These are phyloP conservation scores for Aromia moschata DNA, from an alignment of 2,888 invertebrate genomes.

Conservation along the genomic window DNA sequence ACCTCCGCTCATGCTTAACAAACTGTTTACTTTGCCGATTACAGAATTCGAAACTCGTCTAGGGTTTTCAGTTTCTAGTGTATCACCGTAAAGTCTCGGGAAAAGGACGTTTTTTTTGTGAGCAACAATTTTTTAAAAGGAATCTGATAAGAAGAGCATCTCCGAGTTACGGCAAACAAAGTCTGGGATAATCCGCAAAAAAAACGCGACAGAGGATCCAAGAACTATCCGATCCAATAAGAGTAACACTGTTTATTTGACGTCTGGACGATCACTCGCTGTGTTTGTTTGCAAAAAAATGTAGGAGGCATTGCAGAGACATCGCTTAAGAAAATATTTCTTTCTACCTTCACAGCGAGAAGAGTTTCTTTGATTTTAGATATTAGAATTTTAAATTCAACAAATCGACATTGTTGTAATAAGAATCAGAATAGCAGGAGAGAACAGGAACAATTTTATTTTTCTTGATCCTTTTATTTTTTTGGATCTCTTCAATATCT, in stretches of 20 bases:
- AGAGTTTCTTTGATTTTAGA: no score
- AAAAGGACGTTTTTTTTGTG: neutral
- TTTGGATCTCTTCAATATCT: no score
- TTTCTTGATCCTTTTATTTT: no score
- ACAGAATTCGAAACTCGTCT: conserved; percentile 1
- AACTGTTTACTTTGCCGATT: conserved; percentile 8
- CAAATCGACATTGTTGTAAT: no score
- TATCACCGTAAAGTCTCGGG: neutral
- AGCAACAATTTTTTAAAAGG: neutral
- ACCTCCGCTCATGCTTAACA: conserved; percentile 3
- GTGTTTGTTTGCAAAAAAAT: no score
- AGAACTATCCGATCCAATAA: neutral
- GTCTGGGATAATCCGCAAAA: neutral
- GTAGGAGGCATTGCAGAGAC: no score
- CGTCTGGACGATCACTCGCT: neutral
- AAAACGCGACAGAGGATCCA: neutral
- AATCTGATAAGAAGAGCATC: conserved; percentile 1
- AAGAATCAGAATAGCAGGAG: no score
- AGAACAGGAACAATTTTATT: no score
- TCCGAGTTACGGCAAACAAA: neutral
- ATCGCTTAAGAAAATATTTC: no score
- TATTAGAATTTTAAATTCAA: no score
- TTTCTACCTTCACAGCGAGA: no score
- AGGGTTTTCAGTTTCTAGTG: conserved; percentile 15
- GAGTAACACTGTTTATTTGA: neutral